These are phyloP conservation scores for Tapirus terrestris DNA, from an alignment of 2,113 vertebrate species.

Conservation along the genomic window DNA sequence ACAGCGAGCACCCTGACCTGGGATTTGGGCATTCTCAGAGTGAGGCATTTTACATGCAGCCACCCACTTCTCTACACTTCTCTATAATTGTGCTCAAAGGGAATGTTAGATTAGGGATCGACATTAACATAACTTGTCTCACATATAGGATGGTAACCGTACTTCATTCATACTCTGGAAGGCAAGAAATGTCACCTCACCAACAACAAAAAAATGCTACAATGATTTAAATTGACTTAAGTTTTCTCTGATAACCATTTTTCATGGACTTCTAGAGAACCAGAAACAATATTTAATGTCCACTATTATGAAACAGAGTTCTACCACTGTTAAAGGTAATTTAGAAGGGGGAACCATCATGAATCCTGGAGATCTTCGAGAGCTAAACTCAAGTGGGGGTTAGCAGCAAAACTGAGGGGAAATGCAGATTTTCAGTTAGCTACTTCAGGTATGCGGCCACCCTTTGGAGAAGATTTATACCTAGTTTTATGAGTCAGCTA, in stretches of 20 bases:
- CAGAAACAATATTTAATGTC: background rate
- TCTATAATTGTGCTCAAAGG: constrained; percentile 27
- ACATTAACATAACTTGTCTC: background rate
- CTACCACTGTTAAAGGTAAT: background rate
- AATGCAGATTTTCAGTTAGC: background rate
- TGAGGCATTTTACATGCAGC: background rate
- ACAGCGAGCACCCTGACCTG: background rate
- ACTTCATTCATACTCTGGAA: background rate
- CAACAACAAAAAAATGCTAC: background rate
- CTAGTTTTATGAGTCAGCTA: background rate
- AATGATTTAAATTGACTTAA: background rate
- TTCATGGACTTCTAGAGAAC: background rate
- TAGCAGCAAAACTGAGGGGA: background rate
- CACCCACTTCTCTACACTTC: background rate
- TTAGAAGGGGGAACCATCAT: background rate
- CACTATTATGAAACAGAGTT: background rate
- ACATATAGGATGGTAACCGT: background rate
- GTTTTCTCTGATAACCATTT: constrained; percentile 25
- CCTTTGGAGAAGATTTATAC: background rate
- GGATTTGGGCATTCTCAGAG: background rate
- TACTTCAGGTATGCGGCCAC: background rate
- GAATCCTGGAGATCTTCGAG: background rate
- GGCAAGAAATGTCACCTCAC: constrained; percentile 38
- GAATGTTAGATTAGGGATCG: background rate
- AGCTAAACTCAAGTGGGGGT: background rate